phyloP scores from a whole-genome alignment of 2,888 invertebrate genomes.

The Bombyx huttoni region DNA sequence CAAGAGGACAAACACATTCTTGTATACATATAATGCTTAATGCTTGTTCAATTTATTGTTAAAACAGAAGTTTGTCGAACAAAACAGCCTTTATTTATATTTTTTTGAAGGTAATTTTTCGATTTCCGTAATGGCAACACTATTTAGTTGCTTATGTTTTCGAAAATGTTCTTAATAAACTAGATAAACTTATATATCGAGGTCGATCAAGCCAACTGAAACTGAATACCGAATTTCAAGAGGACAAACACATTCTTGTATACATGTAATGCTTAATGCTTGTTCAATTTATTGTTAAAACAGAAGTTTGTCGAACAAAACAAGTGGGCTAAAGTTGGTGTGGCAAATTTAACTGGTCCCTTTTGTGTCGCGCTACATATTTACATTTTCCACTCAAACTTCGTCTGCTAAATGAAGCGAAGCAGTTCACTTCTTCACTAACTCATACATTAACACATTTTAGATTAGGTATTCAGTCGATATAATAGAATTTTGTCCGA shows the following conservation, averaged over 20 bases:
- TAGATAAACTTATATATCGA: too few relatives aligned
- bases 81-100: too few relatives aligned
- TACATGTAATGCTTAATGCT: neutral
- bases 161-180: too few relatives aligned
- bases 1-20: neutral
- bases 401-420: slow-evolving; percentile 11
- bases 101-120: too few relatives aligned
- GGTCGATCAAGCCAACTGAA: neutral
- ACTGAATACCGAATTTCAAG: neutral
- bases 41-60: slow-evolving; percentile 2
- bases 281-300: slow-evolving; percentile 2
- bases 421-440: slow-evolving; percentile 4
- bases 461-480: neutral
- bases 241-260: neutral
- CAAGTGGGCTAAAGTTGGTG: slow-evolving; percentile 21
- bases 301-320: slow-evolving; percentile 6
- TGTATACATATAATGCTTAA: neutral
- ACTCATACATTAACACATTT: neutral
- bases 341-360: slow-evolving; percentile 19
- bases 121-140: too few relatives aligned
- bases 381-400: slow-evolving; percentile 14
- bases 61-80: neutral
- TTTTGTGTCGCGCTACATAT: slow-evolving; percentile 24
- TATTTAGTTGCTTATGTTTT: too few relatives aligned
- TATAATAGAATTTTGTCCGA: too few relatives aligned